phyloP scores from a whole-genome alignment of 2,888 invertebrate genomes.

The Andrena flavipes region DNA sequence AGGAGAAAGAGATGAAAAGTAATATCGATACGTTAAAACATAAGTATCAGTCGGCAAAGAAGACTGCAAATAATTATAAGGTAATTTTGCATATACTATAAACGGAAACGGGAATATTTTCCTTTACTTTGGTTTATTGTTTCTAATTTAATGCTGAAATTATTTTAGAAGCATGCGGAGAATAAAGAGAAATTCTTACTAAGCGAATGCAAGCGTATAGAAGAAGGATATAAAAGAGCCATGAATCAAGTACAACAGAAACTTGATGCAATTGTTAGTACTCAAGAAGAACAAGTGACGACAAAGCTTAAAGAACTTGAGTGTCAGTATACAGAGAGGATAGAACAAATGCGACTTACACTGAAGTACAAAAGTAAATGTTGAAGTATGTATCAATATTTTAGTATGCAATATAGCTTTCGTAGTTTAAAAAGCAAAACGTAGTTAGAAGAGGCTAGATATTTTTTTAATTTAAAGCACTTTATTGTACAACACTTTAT shows the following conservation, averaged over 20 bases:
- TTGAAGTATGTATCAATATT: constrained; percentile 80
- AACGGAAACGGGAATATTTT: not conserved
- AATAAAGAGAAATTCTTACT: constrained; percentile 88
- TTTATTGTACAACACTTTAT: constrained; percentile 80
- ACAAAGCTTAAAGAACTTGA: constrained; percentile 78
- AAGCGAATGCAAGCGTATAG: constrained; percentile 88
- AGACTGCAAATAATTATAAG: constrained; percentile 88
- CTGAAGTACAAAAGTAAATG: constrained; percentile 83
- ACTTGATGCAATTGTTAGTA: constrained; percentile 85
- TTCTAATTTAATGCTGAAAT: constrained; percentile 27
- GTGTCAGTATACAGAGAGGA: constrained; percentile 74
- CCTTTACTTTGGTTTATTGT: not conserved
- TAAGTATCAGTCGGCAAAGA: constrained; percentile 88
- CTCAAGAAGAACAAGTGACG: constrained; percentile 85
- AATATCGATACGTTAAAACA: constrained; percentile 83
- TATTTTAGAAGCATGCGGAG: constrained; percentile 87
- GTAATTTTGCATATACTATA: constrained; percentile 76
- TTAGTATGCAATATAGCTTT: constrained; percentile 82
- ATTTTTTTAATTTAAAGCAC: constrained; percentile 81
- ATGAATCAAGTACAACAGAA: constrained; percentile 86
- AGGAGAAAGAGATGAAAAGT: constrained; percentile 73
- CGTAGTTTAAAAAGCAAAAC: constrained; percentile 74
- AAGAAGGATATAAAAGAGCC: constrained; percentile 87
- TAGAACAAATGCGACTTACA: constrained; percentile 81
- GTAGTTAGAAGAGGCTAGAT: constrained; percentile 84